These are phyloP conservation scores for Lindbergichthys nudifrons DNA, from an alignment of 2,797 vertebrate genomes.

Conservation along the genomic window DNA sequence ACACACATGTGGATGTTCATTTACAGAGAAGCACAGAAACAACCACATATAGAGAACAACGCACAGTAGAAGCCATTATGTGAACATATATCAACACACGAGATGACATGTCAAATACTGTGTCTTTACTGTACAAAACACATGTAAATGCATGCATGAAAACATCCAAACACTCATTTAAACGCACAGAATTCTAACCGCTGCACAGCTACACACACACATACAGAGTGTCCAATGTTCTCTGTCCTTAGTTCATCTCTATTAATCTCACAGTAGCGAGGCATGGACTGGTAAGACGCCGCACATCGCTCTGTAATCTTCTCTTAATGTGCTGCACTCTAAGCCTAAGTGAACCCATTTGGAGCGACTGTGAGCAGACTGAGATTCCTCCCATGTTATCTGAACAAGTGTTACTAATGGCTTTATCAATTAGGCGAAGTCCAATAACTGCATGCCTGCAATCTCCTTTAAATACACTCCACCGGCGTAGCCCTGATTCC, in stretches of 20 bases:
- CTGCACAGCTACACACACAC: background rate
- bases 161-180: background rate
- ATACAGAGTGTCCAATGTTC: conserved; percentile 41
- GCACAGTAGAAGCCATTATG: background rate
- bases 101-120: background rate
- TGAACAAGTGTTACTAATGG: conserved; percentile 99
- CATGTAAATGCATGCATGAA: background rate
- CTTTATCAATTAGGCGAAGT: conserved; percentile 93
- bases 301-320: conserved; percentile 83
- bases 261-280: conserved; percentile 89
- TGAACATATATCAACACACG: background rate
- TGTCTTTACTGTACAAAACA: background rate
- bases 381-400: conserved; percentile 95
- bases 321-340: conserved; percentile 89
- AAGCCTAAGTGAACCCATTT: conserved; percentile 95
- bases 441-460: conserved; percentile 94
- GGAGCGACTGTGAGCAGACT: conserved; percentile 94
- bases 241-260: conserved; percentile 80
- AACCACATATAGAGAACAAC: conserved; percentile 18
- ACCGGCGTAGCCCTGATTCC: conserved; percentile 90
- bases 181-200: conserved; percentile 1
- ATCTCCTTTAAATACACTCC: conserved; percentile 97
- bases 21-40: conserved; percentile 27
- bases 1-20: conserved; percentile 27
- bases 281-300: conserved; percentile 91